Evolutionary conservation across 2,113 vertebrate species (phyloP), one percentile per base, ranked within the genome.

Genomic region (Piprites chloris): DNA sequence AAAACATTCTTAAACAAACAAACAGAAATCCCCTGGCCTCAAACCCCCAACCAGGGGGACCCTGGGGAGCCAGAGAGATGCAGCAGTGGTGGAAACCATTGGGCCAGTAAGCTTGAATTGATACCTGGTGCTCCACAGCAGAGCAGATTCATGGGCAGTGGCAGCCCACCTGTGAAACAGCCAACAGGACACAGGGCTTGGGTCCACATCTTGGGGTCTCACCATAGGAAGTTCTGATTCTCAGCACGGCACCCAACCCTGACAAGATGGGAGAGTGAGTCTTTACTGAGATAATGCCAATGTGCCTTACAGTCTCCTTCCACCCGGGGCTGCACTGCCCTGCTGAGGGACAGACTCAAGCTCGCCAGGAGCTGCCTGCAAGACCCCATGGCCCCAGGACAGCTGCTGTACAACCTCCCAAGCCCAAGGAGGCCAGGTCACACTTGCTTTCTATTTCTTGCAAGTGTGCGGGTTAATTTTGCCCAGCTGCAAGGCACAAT

Each of bases 1-100:
- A 87, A 79, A 91, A 82, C 28, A 50, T 79, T 74, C 69, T 89
- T 82, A 68, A 87, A 72, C 39, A 95, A 95, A 80, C 78, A 90
- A 91, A 68, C 53, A 88, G 53, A 80, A 96, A 81, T 75, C 83
- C 61, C 52, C 52, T 23, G 22, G 50, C 52, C 55, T 72, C 83
- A 88, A 67, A 90, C 47, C 44, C 75, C 77, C 69, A 42, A 47
- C 20, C n/a, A 49, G 12, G 50, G 26, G 26, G 41, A 75, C 20
- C 32, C 63, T 16, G 24, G 12, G 33, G 56, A 90, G 28, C 16
- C 21, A 74, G 19, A 58, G 33, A 58, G 84, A 53, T 32, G 56
- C 52, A 72, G 28, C 1, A 39, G 20, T 5, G 32, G 61, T 19
- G 28, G 46, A 73, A 73, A 44, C 26, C 47, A 15, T 14, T 3